Evolutionary conservation across 1,140 invertebrate genomes (phyloP), one percentile per base, ranked within the genome.

Genomic region (Nylanderia fulva): DNA sequence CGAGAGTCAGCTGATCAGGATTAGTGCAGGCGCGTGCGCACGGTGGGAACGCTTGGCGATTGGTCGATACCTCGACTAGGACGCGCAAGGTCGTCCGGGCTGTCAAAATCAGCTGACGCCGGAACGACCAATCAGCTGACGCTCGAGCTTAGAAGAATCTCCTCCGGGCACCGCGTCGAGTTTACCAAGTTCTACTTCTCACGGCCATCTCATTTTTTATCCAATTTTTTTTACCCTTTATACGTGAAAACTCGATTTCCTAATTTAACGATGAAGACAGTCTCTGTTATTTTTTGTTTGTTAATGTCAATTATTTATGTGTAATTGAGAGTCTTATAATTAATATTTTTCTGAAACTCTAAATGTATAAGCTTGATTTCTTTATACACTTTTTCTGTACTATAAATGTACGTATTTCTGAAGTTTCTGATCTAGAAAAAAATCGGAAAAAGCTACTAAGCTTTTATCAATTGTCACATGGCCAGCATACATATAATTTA

Each of bases 21-120:
- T 82, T 82, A 82, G 54, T 42, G 80, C 39, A 52, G n/a, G 18
- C 69, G 86, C 87, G 13, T 82, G 86, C 48, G 45, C 56, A 2
- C 21, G 36, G 4, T 54, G 52, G 54, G 29, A 24, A 33, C 21
- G 54, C 42, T 66, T 84, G 72, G 64, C 68, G 60, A 88, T 83
- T 80, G 52, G 85, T 68, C 58, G 66, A 82, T 60, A 77, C 61
- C 60, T 83, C 83, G 68, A 29, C 68, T 72, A 79, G 75, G 86
- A 90, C 85, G 79, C 61, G 58, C 86, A 89, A 91, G 87, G 89
- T 91, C 90, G 90, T 60, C 82, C 76, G 77, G 84, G 89, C 87
- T 92, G 91, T 92, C 91, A 92, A 88, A 92, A 92, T 91, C 91
- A 92, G 91, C 91, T 92, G 91, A 91, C 64, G 76, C 56, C 60